These are phyloP conservation scores for Zaprionus nigranus DNA, from an alignment of 1,140 invertebrate genomes.

Conservation along the genomic window DNA sequence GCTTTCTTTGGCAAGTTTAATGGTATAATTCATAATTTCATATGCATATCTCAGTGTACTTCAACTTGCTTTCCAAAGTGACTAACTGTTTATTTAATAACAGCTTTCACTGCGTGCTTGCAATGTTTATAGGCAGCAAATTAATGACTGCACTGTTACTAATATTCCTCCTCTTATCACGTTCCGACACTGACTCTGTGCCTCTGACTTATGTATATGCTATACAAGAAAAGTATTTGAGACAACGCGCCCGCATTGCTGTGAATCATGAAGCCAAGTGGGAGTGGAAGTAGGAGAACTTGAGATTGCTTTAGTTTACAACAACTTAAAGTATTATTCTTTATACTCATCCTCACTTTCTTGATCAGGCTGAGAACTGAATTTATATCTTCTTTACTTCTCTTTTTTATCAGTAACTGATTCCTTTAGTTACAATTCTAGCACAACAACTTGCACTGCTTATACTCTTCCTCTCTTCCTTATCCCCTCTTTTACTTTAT, in stretches of 20 bases:
- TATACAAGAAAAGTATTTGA: not conserved
- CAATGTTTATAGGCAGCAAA: constrained; percentile 5
- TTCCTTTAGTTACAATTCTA: too few relatives aligned
- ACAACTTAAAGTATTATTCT: too few relatives aligned
- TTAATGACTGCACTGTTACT: constrained; percentile 16
- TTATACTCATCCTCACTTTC: too few relatives aligned
- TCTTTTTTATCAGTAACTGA: too few relatives aligned
- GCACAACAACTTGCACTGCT: too few relatives aligned
- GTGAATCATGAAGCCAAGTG: not conserved
- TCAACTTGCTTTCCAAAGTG: constrained; percentile 22
- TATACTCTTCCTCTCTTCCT: too few relatives aligned
- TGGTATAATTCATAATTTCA: constrained; percentile 2
- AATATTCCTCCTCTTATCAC: constrained; percentile 21
- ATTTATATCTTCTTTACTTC: too few relatives aligned
- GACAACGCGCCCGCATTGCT: not conserved
- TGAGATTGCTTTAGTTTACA: too few relatives aligned
- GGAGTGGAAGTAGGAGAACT: not conserved
- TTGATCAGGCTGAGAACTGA: too few relatives aligned
- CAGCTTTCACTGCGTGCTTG: constrained; percentile 26
- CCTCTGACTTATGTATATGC: not conserved
- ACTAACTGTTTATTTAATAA: constrained; percentile 36
- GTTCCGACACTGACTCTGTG: not conserved
- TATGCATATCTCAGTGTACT: constrained; percentile 12
- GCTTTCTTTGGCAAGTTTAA: not conserved
- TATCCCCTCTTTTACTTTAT: too few relatives aligned